A percentile compares a stretch with the other conserved stretches of the same genome.
These are phyloP conservation scores for Myrmecophaga tridactyla DNA, from an alignment of 2,113 vertebrate genomes.

Conservation along the genomic window DNA sequence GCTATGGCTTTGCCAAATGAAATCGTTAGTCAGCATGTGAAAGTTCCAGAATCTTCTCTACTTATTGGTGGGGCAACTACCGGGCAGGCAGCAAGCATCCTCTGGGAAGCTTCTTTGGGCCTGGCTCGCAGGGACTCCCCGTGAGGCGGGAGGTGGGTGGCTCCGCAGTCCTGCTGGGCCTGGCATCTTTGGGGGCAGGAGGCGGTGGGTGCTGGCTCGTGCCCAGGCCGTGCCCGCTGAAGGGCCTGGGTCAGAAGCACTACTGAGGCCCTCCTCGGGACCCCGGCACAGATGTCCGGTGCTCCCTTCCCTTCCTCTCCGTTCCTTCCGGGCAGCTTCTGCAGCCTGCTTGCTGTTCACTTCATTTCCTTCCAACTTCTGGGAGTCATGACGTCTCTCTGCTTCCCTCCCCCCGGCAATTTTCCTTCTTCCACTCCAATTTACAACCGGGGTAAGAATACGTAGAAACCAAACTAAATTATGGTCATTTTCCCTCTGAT, in stretches of 20 bases:
- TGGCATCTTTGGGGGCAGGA: neutral
- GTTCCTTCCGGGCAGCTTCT: neutral
- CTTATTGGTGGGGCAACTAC: neutral
- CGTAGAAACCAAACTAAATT: conserved; percentile 14
- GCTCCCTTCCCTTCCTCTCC: neutral
- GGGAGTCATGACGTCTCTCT: neutral
- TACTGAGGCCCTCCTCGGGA: neutral
- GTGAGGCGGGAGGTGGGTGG: fast-evolving
- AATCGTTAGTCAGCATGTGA: neutral
- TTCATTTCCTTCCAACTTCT: neutral
- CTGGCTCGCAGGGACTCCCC: neutral
- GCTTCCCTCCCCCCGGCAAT: neutral
- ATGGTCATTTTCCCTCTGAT: neutral
- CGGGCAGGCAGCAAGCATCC: too few species aligned
- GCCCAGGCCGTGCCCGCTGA: neutral
- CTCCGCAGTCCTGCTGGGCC: too few species aligned
- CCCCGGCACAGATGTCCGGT: too few species aligned
- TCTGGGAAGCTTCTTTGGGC: neutral
- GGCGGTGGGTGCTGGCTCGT: too few species aligned
- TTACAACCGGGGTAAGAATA: neutral
- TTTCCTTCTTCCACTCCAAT: conserved; percentile 42
- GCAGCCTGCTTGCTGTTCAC: neutral
- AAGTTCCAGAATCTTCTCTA: neutral
- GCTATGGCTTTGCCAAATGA: neutral
- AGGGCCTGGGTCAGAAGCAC: fast-evolving